Percentiles rank a stretch among this genome's conserved stretches.
phyloP scores from a whole-genome alignment of 2,797 vertebrate genomes.

The Aphelocoma californica region DNA sequence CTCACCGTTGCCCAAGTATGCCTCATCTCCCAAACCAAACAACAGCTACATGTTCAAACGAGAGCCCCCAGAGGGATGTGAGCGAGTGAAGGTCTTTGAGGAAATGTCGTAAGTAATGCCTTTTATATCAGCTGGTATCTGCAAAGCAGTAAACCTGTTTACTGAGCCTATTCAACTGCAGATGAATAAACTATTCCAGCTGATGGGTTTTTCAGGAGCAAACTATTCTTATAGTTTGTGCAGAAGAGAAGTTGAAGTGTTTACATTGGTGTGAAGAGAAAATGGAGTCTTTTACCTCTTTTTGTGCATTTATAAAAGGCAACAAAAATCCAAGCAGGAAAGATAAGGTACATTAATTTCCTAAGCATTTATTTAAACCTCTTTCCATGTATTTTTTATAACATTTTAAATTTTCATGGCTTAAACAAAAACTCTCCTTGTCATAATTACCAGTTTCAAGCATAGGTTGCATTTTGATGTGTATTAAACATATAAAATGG shows the following conservation, averaged over 20 bases:
- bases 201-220: constrained; percentile 74
- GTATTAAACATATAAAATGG: background rate
- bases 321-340: constrained; percentile 49
- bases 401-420: background rate
- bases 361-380: background rate
- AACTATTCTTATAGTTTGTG: constrained; percentile 60
- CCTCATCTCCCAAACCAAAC: constrained; percentile 98
- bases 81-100: constrained; percentile 97
- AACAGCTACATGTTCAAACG: constrained; percentile 99
- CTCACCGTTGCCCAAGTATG: constrained; percentile 95
- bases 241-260: constrained; percentile 58
- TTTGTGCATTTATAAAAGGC: constrained; percentile 49
- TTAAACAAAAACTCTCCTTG: background rate
- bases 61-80: constrained; percentile 97
- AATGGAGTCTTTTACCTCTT: constrained; percentile 40
- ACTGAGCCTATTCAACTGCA: constrained; percentile 71
- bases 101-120: constrained; percentile 92
- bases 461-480: background rate
- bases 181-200: constrained; percentile 79
- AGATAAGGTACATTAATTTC: constrained; percentile 28
- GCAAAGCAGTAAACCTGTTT: constrained; percentile 74
- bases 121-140: constrained; percentile 78
- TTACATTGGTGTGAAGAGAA: constrained; percentile 39
- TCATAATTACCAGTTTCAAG: background rate
- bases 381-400: background rate